These are phyloP conservation scores for Ovis canadensis DNA, from an alignment of 2,113 vertebrate genomes.

Conservation along the genomic window DNA sequence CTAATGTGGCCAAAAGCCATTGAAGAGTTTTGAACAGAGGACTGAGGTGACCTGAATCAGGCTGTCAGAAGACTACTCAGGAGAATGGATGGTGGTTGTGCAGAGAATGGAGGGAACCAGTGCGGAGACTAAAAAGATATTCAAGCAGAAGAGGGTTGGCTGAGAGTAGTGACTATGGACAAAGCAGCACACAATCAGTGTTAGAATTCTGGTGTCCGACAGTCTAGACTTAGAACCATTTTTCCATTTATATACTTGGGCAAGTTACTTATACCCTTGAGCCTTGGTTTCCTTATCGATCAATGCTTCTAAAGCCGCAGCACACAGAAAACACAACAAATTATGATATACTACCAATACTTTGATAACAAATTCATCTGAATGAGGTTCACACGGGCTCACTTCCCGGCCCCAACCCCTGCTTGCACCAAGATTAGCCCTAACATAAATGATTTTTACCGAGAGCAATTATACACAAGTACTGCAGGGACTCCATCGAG, in stretches of 20 bases:
- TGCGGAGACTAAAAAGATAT: not conserved
- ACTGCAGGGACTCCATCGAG: not conserved
- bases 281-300: not conserved
- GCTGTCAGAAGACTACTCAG: not conserved
- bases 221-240: not conserved
- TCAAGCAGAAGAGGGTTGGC: not conserved
- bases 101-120: not conserved
- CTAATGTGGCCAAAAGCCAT: not conserved
- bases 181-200: not conserved
- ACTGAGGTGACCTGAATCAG: not conserved
- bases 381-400: not conserved
- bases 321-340: not conserved
- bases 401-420: not conserved
- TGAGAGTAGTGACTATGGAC: not conserved
- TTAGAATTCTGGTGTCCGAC: not conserved
- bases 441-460: not conserved
- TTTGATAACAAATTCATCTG: conserved; percentile 4
- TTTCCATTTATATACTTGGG: not conserved
- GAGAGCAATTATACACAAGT: not conserved
- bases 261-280: not conserved
- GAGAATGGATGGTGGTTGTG: not conserved
- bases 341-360: not conserved
- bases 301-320: not conserved
- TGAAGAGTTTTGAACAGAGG: not conserved
- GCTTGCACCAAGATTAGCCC: not conserved